Percentiles rank a stretch among this genome's conserved stretches.
Evolutionary conservation across 2,797 vertebrate species (phyloP).

Genomic region (Cyclopterus lumpus): DNA sequence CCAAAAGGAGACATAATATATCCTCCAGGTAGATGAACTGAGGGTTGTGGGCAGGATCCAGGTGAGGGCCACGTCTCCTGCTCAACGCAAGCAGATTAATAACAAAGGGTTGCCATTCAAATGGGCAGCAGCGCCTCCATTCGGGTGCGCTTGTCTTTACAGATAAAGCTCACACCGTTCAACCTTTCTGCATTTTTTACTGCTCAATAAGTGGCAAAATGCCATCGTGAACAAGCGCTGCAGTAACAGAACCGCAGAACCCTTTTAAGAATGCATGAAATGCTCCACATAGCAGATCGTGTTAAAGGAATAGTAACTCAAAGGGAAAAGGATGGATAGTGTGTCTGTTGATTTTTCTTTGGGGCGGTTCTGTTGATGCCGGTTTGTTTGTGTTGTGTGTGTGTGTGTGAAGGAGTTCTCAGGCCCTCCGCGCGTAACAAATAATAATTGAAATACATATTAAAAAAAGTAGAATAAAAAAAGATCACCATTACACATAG

Average conservation of each 20-base stretch:
- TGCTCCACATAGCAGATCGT: conserved; percentile 11
- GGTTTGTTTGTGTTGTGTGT: conserved; percentile 2
- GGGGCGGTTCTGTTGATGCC: conserved; percentile 22
- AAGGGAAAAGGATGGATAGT: not conserved
- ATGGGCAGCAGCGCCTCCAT: not conserved
- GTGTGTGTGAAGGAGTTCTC: conserved; percentile 4
- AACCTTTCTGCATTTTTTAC: conserved; percentile 5
- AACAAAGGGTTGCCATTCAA: not conserved
- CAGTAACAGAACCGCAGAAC: not conserved
- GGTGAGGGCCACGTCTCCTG: conserved; percentile 24
- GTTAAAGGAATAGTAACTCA: conserved; percentile 8
- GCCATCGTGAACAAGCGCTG: conserved; percentile 2
- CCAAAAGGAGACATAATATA: conserved; percentile 11
- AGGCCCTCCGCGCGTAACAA: conserved; percentile 14
- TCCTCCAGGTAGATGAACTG: conserved; percentile 25
- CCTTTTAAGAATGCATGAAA: conserved; percentile 52
- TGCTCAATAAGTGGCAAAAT: not conserved
- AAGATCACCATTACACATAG: not conserved
- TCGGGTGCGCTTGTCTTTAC: not conserved
- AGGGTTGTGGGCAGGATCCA: conserved; percentile 27
- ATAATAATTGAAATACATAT: not conserved
- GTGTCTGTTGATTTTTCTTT: conserved; percentile 21
- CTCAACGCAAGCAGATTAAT: not conserved
- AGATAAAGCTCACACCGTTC: not conserved
- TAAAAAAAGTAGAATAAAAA: conserved; percentile 19